Evolutionary conservation across 2,888 invertebrate genomes (phyloP), one percentile per base, ranked within the genome.

Genomic region (Dyspetes luteomarginatus): DNA sequence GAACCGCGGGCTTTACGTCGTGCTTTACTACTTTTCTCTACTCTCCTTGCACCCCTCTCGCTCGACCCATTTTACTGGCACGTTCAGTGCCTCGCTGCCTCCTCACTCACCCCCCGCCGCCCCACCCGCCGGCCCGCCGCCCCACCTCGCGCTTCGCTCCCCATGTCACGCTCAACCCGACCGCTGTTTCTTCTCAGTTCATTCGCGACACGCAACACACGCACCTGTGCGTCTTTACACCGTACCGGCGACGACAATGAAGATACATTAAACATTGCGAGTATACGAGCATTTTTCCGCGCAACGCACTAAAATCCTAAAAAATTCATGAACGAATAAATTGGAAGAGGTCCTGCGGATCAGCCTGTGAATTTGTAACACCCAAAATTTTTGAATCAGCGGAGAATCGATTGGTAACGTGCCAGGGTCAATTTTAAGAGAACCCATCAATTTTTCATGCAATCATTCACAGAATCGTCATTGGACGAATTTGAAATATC

Each of bases 1-100:
- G 78, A 74, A 77, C 74, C 82, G 68, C 83, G 82, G 82, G 81
- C 83, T 84, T 85, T 85, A 85, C 85, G 85, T 85, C 85, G 85
- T 85, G 81, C 81, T 81, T 81, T 81, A 81, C 81, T 81, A 81
- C 81, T 81, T 81, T 81, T 77, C 86, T 84, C 84, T 85, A 81
- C 82, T 83, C 82, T 83, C 78, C 83, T 78, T 80, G 60, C 71
- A 71, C 69, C 82, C 83, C 78, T 78, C 83, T 67, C 65, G 64
- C 56, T 19, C 56, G 48, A 41, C 65, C 72, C 65, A 56, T 62
- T 62, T 56, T 36, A 19, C 58, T 60, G 17, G 24, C 65, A 24
- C 65, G 48, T 52, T 65, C 36, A 1, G 52, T 24, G 41, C 28
- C 19, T 26, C 30, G 50, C 55, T 45, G 78, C 82, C 82, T 81